Evolutionary conservation across 2,113 vertebrate species (phyloP).

Genomic region (Oreocharis arfaki): DNA sequence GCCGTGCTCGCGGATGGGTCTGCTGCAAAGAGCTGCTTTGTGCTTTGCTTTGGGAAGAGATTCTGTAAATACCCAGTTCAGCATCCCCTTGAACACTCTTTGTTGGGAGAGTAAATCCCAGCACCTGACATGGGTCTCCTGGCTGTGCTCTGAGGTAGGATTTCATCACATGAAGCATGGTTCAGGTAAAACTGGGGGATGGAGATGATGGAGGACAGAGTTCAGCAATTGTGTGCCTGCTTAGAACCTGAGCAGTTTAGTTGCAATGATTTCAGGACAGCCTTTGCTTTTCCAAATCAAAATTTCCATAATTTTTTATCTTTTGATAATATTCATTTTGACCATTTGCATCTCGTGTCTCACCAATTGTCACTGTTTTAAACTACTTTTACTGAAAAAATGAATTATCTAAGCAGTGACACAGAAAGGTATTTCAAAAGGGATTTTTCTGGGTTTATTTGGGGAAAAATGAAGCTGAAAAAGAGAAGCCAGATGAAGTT

Average conservation of each 20-base stretch:
- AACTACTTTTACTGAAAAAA: neutral
- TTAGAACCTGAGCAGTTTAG: neutral
- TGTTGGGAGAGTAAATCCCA: neutral
- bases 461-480: neutral
- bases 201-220: neutral
- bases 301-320: accelerated
- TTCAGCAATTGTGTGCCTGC: neutral
- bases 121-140: neutral
- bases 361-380: neutral
- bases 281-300: neutral
- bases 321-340: neutral
- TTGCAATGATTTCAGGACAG: neutral
- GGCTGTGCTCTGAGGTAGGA: neutral
- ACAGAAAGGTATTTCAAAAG: neutral
- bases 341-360: neutral
- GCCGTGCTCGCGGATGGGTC: accelerated
- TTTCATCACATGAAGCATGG: accelerated
- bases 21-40: neutral
- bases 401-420: neutral
- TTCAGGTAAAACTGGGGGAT: neutral
- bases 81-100: accelerated
- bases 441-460: neutral
- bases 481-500: neutral
- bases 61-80: neutral
- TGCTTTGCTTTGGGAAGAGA: neutral